Percentiles rank a stretch among this genome's conserved stretches.
Conservation (phyloP, 2,113 vertebrate genomes). For the Struthidea cinerea region DNA sequence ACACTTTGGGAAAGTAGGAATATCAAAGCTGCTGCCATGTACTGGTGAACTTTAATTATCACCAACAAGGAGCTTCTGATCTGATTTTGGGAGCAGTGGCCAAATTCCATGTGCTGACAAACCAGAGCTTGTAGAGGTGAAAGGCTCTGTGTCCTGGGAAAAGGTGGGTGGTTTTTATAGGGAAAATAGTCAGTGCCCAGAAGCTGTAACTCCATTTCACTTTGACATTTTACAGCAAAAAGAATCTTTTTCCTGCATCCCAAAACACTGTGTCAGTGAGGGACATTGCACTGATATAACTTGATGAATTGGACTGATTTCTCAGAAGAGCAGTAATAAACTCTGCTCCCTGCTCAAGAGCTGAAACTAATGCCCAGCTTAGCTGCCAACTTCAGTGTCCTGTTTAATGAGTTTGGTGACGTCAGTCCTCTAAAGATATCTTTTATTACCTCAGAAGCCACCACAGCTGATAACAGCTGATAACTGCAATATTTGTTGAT, state of each 20-base stretch:
- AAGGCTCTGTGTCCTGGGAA: rapidly evolving
- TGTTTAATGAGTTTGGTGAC: not conserved
- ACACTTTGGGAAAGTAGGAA: not conserved
- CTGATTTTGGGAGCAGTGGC: not conserved
- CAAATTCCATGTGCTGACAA: not conserved
- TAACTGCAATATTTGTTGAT: not conserved
- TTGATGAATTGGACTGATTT: not conserved
- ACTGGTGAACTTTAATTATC: not conserved
- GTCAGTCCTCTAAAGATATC: not conserved
- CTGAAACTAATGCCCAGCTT: not conserved
- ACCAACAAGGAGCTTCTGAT: not conserved
- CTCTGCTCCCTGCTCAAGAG: not conserved
- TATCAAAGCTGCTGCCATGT: not conserved
- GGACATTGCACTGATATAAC: not conserved
- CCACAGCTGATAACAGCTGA: not conserved
- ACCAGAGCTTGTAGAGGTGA: not conserved
- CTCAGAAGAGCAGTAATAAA: not conserved
- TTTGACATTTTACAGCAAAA: not conserved
- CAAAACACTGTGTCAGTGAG: not conserved
- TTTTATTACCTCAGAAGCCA: not conserved
- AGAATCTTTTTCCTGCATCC: rapidly evolving
- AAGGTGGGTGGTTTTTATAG: not conserved
- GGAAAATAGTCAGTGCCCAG: not conserved
- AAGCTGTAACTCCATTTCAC: not conserved
- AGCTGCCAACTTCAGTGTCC: not conserved